Conservation (phyloP, 2,888 invertebrate species). For the Apotomis capreana region DNA sequence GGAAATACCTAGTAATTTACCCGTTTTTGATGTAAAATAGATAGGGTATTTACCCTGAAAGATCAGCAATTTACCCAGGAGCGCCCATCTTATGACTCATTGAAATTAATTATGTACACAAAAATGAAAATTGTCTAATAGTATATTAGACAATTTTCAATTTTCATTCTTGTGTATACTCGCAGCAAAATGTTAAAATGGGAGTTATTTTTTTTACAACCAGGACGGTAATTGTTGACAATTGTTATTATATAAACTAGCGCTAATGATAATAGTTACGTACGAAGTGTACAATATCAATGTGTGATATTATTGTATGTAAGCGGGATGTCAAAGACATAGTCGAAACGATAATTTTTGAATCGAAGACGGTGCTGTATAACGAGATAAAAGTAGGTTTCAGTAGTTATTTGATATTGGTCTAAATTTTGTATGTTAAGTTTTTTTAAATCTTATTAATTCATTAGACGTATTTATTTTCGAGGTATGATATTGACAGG, state of each 20-base stretch:
- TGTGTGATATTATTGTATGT: conserved; percentile 71
- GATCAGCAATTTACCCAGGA: too few relatives aligned
- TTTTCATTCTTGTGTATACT: too few relatives aligned
- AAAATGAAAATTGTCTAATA: too few relatives aligned
- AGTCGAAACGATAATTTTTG: conserved; percentile 48
- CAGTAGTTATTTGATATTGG: conserved; percentile 27
- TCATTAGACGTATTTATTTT: not conserved
- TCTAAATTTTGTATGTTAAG: conserved; percentile 13
- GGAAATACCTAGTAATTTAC: too few relatives aligned
- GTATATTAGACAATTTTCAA: too few relatives aligned
- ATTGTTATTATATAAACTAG: conserved; percentile 25
- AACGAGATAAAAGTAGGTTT: conserved; percentile 33
- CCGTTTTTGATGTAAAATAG: too few relatives aligned
- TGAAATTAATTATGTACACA: too few relatives aligned
- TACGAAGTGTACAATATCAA: conserved; percentile 67
- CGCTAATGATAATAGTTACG: conserved; percentile 40
- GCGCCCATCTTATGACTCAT: too few relatives aligned
- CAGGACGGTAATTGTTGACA: conserved; percentile 1
- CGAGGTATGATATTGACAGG: too few relatives aligned
- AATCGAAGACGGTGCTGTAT: conserved; percentile 54
- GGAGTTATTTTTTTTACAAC: not conserved
- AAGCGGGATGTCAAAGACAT: conserved; percentile 68
- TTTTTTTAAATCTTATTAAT: not conserved
- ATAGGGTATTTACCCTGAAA: too few relatives aligned
- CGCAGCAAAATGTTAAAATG: not conserved